A percentile compares a stretch with the other conserved stretches of the same genome.
Evolutionary conservation across 2,797 vertebrate species (phyloP).

Genomic region (Phataginus tricuspis): DNA sequence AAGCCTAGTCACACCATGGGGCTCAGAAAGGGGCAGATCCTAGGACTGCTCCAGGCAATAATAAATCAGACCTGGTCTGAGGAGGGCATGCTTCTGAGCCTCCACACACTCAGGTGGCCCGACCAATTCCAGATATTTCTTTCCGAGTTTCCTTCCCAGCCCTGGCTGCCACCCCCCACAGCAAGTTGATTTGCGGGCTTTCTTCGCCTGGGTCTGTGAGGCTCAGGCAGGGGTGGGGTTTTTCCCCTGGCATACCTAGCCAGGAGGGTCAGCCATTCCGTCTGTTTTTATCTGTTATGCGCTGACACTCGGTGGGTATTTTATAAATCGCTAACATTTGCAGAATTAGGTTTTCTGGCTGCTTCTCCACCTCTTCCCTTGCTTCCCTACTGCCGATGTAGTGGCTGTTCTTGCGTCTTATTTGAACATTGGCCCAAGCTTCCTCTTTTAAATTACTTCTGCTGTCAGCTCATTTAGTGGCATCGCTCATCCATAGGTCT

Average conservation of each 20-base stretch:
- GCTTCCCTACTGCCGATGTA: slow-evolving; percentile 43
- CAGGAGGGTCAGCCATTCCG: slow-evolving; percentile 51
- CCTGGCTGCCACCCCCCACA: neutral
- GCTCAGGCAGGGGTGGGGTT: neutral
- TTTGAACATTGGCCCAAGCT: slow-evolving; percentile 69
- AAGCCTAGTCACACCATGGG: neutral
- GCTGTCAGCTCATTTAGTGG: slow-evolving; percentile 74
- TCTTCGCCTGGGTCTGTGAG: neutral
- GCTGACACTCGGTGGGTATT: slow-evolving; percentile 48
- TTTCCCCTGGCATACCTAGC: neutral
- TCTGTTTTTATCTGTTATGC: slow-evolving; percentile 73
- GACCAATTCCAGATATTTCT: neutral
- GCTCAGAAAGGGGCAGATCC: neutral
- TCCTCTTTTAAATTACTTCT: slow-evolving; percentile 78
- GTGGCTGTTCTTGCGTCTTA: slow-evolving; percentile 51
- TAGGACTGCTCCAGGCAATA: neutral
- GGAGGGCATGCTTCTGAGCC: neutral
- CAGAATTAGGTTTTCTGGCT: slow-evolving; percentile 74
- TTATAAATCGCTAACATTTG: slow-evolving; percentile 67
- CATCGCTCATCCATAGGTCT: slow-evolving; percentile 13
- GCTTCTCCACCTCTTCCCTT: slow-evolving; percentile 65
- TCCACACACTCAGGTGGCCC: neutral
- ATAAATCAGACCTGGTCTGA: neutral
- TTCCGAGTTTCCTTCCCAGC: neutral
- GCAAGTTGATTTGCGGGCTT: neutral